Conservation (phyloP, 2,888 invertebrate genomes). For the Cancer borealis region DNA sequence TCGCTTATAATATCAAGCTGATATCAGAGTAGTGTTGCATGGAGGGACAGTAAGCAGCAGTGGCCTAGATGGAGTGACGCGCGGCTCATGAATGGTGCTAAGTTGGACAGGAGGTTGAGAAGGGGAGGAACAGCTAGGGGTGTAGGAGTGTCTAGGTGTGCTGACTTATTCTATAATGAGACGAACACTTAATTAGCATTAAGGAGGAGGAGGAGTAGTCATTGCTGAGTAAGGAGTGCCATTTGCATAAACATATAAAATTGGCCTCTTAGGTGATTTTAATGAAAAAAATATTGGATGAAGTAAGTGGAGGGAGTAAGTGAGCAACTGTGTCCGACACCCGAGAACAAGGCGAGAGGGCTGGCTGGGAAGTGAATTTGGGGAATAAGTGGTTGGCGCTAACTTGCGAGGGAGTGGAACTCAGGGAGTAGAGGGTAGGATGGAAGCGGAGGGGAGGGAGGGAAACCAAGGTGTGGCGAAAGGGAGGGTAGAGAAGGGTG, state of each 20-base stretch:
- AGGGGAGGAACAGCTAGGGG: not conserved
- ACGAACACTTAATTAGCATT: not conserved
- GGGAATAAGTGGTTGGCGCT: not conserved
- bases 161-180: not conserved
- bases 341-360: not conserved
- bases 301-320: not conserved
- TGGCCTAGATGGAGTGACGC: not conserved
- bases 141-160: not conserved
- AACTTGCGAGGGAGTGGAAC: constrained; percentile 8
- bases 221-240: not conserved
- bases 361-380: not conserved
- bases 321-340: not conserved
- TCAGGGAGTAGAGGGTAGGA: not conserved
- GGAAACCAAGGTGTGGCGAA: not conserved
- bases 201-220: not conserved
- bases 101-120: not conserved
- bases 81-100: not conserved
- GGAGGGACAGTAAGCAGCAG: not conserved
- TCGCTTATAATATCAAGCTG: not conserved
- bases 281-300: not conserved
- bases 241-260: not conserved
- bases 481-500: constrained; percentile 8
- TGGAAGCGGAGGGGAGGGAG: not conserved
- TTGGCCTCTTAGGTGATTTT: not conserved
- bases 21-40: not conserved